Evolutionary conservation across 2,888 invertebrate species (phyloP), one percentile per base, ranked within the genome.

Genomic region (Hypena proboscidalis): DNA sequence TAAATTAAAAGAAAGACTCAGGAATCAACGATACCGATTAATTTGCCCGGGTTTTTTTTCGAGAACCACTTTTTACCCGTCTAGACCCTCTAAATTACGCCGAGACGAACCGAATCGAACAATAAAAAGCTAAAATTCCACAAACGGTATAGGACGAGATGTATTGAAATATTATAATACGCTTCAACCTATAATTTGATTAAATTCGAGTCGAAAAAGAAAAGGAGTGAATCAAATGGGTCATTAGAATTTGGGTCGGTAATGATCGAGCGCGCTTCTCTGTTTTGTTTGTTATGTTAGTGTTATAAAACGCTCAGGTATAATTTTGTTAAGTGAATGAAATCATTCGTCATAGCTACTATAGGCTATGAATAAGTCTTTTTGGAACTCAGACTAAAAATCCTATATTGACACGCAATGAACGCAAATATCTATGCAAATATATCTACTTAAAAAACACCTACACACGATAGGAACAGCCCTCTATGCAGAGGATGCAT

Each of bases 101-200:
- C 60, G 71, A 76, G 71, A 77, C 71, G 75, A 81, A 81, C 80
- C 73, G 80, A 86, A 85, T 82, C 80, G 66, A 80, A 86, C 77
- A 87, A 87, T 80, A 89, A 90, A 87, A 90, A 83, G 78, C 65
- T 75, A 70, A 86, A 89, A 87, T 88, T 85, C 88, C 86, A 83
- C 80, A 85, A 88, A 83, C 85, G 82, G 78, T 86, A 88, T 82
- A 83, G 80, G 79, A 75, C 70, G 70, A 79, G 80, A 78, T 70
- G 79, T 85, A 90, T 88, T 87, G 89, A 88, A 90, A 90, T 89
- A 89, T 90, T 90, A 89, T 86, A 90, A 90, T 83, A 82, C 75
- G 75, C 79, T 77, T 80, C 74, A 90, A 89, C 90, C 88, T 90
- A 89, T 90, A 90, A 90, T 90, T 90, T 90, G 86, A 90, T 90